phyloP scores from a whole-genome alignment of 30 jellyfish, hydroid and myxozoan species.

The Aurelia aurita region DNA sequence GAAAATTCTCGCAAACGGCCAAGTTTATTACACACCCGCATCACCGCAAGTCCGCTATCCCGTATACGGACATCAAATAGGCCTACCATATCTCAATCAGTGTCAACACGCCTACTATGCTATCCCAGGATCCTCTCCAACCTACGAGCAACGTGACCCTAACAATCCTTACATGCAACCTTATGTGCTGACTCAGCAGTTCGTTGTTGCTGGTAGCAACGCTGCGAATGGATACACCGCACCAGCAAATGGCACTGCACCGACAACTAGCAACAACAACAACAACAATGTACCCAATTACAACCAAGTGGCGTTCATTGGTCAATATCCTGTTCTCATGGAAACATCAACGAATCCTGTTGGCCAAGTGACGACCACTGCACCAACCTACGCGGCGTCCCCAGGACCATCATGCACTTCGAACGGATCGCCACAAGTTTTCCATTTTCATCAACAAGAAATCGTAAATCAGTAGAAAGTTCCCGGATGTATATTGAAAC shows the following conservation, averaged over 20 bases:
- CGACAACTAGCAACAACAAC: conserved; percentile 46
- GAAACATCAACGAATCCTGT: conserved; percentile 45
- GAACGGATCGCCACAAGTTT: conserved; percentile 57
- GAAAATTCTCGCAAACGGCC: conserved; percentile 56
- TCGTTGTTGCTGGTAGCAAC: conserved; percentile 66
- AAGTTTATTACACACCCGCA: conserved; percentile 53
- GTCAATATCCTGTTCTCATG: conserved; percentile 75
- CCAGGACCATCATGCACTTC: conserved; percentile 70
- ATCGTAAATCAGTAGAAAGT: conserved; percentile 40
- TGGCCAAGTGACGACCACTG: conserved; percentile 55
- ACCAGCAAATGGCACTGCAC: conserved; percentile 9
- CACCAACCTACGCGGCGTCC: conserved; percentile 64
- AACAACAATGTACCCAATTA: conserved; percentile 55
- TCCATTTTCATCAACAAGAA: conserved; percentile 67
- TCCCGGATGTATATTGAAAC: no score
- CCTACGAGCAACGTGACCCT: conserved; percentile 64
- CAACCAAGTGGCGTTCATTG: conserved; percentile 73
- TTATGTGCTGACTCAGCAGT: conserved; percentile 53
- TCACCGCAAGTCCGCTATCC: conserved; percentile 63
- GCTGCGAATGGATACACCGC: conserved; percentile 53
- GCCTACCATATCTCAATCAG: conserved; percentile 50
- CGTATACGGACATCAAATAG: conserved; percentile 57
- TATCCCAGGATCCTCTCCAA: conserved; percentile 63
- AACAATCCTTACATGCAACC: conserved; percentile 60
- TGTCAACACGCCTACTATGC: conserved; percentile 65